Conservation (phyloP, 2,113 vertebrate species). For the Leptocoma aspasia region DNA sequence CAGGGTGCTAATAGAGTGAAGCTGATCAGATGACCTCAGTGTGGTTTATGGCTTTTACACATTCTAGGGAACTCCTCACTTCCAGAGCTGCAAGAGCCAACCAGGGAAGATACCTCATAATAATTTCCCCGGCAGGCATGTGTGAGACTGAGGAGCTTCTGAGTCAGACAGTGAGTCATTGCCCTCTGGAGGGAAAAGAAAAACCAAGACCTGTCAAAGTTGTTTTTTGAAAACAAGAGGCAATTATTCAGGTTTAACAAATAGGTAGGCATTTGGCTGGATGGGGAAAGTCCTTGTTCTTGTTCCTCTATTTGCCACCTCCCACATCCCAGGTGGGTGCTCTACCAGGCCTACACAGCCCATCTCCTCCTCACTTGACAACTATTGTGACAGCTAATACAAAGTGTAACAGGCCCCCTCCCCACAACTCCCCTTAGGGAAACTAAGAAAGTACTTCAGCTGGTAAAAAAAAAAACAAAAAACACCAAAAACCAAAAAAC, state of each 20-base stretch:
- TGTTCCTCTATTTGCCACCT: not conserved
- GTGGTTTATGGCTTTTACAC: not conserved
- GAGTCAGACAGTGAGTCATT: not conserved
- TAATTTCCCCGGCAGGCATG: not conserved
- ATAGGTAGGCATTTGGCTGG: not conserved
- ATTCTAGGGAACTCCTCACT: not conserved
- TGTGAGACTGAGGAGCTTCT: not conserved
- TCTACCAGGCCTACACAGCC: not conserved
- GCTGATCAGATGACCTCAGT: not conserved
- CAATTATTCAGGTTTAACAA: not conserved
- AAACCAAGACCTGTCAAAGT: not conserved
- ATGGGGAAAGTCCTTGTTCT: not conserved
- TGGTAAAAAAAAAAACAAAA: not conserved
- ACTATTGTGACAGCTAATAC: not conserved
- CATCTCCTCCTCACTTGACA: not conserved
- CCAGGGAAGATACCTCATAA: not conserved
- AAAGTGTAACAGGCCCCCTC: not conserved
- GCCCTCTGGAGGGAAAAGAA: not conserved
- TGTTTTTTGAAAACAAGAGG: not conserved
- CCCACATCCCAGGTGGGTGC: not conserved
- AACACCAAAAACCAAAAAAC: no score
- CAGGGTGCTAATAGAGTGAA: not conserved
- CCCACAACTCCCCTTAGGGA: not conserved
- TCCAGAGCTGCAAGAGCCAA: not conserved
- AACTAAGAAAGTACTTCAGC: not conserved